Conservation (phyloP, 2,888 invertebrate genomes). For the Drosophila merina region DNA sequence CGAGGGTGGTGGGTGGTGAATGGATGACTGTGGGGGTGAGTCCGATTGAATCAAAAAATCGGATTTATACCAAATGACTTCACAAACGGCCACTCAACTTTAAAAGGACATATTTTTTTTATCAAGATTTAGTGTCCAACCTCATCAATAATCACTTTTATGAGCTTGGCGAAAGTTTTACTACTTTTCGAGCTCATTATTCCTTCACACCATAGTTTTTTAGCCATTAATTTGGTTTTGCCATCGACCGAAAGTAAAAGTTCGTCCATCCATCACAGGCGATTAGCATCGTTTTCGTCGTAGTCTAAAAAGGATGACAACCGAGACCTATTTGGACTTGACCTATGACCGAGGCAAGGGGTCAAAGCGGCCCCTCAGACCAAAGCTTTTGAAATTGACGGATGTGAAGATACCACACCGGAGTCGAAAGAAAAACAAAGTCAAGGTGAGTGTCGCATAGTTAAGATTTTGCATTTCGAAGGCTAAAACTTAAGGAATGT, state of each 20-base stretch:
- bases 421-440: constrained; percentile 83
- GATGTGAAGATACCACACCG: constrained; percentile 83
- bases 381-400: constrained; percentile 82
- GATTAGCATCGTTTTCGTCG: constrained; percentile 3
- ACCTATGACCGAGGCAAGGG: constrained; percentile 80
- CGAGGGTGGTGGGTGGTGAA: background rate
- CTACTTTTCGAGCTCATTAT: background rate
- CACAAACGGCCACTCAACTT: background rate
- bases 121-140: background rate
- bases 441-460: constrained; percentile 75
- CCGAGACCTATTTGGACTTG: constrained; percentile 82
- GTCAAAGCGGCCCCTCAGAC: constrained; percentile 81
- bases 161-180: background rate
- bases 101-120: too few relatives aligned
- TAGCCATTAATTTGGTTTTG: background rate
- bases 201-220: background rate
- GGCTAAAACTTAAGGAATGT: background rate
- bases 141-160: background rate
- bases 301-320: constrained; percentile 72
- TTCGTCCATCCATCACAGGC: constrained; percentile 2
- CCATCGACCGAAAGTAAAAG: background rate
- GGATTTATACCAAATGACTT: background rate
- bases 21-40: background rate
- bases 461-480: background rate
- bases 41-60: background rate